These are phyloP conservation scores for Peribatodes rhomboidaria DNA, from an alignment of 2,888 invertebrate genomes.

Conservation along the genomic window DNA sequence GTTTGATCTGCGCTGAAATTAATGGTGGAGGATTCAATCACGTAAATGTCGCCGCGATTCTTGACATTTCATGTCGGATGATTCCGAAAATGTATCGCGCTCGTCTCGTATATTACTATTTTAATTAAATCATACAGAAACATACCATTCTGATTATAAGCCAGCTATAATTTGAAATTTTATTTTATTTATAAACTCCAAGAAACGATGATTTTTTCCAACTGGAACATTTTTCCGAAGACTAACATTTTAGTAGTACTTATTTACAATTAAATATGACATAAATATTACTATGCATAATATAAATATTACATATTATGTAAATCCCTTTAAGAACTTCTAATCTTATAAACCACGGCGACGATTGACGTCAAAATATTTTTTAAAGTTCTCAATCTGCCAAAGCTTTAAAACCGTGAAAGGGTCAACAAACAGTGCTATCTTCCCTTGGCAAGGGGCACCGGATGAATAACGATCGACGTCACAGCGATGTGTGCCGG, in stretches of 20 bases:
- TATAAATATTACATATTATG: too few relatives aligned
- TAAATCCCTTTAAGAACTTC: background rate
- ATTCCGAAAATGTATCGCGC: slow-evolving; percentile 47
- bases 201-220: background rate
- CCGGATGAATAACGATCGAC: slow-evolving; percentile 82
- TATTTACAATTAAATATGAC: too few relatives aligned
- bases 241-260: too few relatives aligned
- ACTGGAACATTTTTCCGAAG: too few relatives aligned
- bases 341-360: background rate
- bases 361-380: background rate
- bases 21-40: slow-evolving; percentile 86
- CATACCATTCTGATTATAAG: slow-evolving; percentile 13
- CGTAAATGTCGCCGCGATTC: slow-evolving; percentile 75
- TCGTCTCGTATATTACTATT: slow-evolving; percentile 29
- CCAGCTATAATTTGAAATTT: background rate
- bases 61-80: slow-evolving; percentile 59
- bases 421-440: slow-evolving; percentile 74
- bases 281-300: too few relatives aligned
- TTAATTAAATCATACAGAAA: slow-evolving; percentile 27
- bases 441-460: slow-evolving; percentile 71
- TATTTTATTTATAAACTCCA: background rate
- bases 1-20: slow-evolving; percentile 86
- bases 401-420: slow-evolving; percentile 57
- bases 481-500: slow-evolving; percentile 85
- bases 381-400: slow-evolving; percentile 26